phyloP scores from a whole-genome alignment of 2,113 vertebrate species.

The Pomatorhinus ruficollis region DNA sequence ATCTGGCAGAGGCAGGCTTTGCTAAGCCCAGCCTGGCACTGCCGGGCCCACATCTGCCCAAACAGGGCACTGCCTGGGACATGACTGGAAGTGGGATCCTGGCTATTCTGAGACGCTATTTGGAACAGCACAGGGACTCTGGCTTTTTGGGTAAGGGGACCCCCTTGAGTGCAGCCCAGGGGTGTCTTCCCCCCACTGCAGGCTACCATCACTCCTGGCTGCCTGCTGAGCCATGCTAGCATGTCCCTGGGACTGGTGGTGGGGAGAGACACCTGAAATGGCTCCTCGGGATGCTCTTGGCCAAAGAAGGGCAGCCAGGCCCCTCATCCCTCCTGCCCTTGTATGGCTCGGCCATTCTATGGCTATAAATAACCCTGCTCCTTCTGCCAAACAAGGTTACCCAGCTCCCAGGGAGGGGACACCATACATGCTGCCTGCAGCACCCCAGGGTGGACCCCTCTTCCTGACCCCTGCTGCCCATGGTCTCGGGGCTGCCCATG shows the following conservation, averaged over 20 bases:
- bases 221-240: not conserved
- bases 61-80: not conserved
- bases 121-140: not conserved
- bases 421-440: not conserved
- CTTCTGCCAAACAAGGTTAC: constrained; percentile 25
- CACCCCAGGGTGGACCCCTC: fast-evolving
- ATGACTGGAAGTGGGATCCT: not conserved
- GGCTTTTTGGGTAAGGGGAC: not conserved
- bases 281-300: not conserved
- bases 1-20: not conserved
- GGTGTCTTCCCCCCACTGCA: too few relatives aligned
- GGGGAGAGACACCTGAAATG: not conserved
- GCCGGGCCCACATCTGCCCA: not conserved
- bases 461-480: not conserved
- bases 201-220: not conserved
- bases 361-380: constrained; percentile 34
- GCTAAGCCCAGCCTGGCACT: not conserved
- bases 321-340: constrained; percentile 25
- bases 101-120: fast-evolving
- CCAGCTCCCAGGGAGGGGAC: not conserved
- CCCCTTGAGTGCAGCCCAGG: not conserved
- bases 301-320: constrained; percentile 34
- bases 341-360: constrained; percentile 29
- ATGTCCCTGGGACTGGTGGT: not conserved
- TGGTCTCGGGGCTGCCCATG: fast-evolving